Percentiles rank a stretch among this genome's conserved stretches.
These are phyloP conservation scores for Dryobotodes eremita DNA, from an alignment of 2,888 invertebrate genomes.

Conservation along the genomic window DNA sequence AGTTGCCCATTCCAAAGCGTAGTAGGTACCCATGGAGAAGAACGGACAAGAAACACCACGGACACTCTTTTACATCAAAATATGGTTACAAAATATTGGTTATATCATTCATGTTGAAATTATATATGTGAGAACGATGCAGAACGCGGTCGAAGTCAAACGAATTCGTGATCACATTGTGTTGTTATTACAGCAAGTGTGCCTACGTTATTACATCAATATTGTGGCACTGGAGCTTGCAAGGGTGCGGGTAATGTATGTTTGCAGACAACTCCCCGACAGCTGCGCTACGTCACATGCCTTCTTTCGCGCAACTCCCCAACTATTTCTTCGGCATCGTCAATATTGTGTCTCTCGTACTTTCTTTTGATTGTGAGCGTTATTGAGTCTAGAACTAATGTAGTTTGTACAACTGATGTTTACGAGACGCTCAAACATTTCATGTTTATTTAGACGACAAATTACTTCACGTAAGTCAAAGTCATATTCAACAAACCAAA, in stretches of 20 bases:
- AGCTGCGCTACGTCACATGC: constrained; percentile 51
- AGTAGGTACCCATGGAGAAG: too few relatives aligned
- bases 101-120: too few relatives aligned
- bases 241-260: constrained; percentile 61
- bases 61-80: too few relatives aligned
- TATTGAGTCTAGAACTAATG: constrained; percentile 42
- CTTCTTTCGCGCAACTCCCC: constrained; percentile 34
- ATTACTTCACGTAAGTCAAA: not conserved
- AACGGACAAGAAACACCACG: too few relatives aligned
- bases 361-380: constrained; percentile 44
- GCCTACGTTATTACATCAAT: constrained; percentile 42
- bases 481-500: not conserved
- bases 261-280: constrained; percentile 49
- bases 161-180: not conserved
- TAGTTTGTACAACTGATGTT: constrained; percentile 33
- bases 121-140: too few relatives aligned
- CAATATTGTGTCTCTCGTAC: constrained; percentile 49
- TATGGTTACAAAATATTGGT: too few relatives aligned
- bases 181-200: constrained; percentile 19
- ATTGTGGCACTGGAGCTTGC: constrained; percentile 27
- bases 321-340: constrained; percentile 49
- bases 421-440: constrained; percentile 9
- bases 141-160: not conserved
- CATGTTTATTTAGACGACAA: constrained; percentile 16
- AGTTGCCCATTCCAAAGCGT: too few relatives aligned